Evolutionary conservation across 92 coral and sea anemone species (phyloP).

Genomic region (Parazoanthus darwini): DNA sequence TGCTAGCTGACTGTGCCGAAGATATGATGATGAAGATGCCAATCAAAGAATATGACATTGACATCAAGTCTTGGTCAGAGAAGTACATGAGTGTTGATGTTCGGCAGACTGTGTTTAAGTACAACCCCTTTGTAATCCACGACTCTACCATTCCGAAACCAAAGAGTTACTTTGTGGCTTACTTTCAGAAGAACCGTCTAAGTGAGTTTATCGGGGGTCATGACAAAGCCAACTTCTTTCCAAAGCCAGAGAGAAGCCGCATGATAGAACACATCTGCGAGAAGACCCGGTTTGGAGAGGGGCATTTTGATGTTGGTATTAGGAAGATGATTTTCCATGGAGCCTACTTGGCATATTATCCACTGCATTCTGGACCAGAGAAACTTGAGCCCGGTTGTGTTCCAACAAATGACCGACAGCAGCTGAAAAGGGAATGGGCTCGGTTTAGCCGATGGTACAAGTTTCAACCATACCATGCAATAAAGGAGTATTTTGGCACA

Average conservation of each 20-base stretch:
- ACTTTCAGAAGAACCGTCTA: slow-evolving; percentile 71
- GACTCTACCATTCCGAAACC: slow-evolving; percentile 59
- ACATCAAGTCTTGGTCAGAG: slow-evolving; percentile 74
- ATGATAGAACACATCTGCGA: slow-evolving; percentile 87
- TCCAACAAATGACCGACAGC: slow-evolving; percentile 76
- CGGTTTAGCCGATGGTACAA: slow-evolving; percentile 85
- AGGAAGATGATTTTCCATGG: slow-evolving; percentile 74
- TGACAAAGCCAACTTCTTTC: slow-evolving; percentile 80
- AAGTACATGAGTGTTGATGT: slow-evolving; percentile 59
- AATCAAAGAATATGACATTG: slow-evolving; percentile 78
- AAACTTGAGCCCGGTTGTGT: slow-evolving; percentile 61
- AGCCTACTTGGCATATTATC: slow-evolving; percentile 82
- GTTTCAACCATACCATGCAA: slow-evolving; percentile 93
- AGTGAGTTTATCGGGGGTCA: slow-evolving; percentile 72
- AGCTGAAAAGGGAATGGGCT: slow-evolving; percentile 92
- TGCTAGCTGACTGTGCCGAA: slow-evolving; percentile 77
- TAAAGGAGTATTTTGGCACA: slow-evolving; percentile 96
- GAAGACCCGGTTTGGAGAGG: slow-evolving; percentile 69
- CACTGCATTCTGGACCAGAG: slow-evolving; percentile 89
- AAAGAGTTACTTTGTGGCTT: slow-evolving; percentile 81
- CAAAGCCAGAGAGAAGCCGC: slow-evolving; percentile 87
- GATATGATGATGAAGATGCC: slow-evolving; percentile 95
- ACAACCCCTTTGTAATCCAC: slow-evolving; percentile 80
- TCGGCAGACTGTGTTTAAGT: slow-evolving; percentile 51
- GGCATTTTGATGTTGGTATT: slow-evolving; percentile 80